These are phyloP conservation scores for Macropus fuliginosus DNA, from an alignment of 2,797 vertebrate genomes.

Conservation along the genomic window DNA sequence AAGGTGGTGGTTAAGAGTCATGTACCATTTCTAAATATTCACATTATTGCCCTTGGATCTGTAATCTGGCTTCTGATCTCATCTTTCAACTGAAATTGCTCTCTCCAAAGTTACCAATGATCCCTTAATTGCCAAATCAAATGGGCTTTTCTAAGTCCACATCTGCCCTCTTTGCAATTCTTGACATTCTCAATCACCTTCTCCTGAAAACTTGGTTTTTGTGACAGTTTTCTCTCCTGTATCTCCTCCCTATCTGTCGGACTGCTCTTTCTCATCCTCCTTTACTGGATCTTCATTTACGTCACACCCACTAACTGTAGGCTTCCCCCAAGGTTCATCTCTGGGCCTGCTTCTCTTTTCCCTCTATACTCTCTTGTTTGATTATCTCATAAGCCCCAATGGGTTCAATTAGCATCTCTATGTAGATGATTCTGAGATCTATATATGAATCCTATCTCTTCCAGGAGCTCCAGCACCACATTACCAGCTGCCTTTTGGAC, in stretches of 20 bases:
- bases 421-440: background rate
- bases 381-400: background rate
- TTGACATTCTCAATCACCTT: background rate
- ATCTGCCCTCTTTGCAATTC: background rate
- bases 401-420: background rate
- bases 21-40: background rate
- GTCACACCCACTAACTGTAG: background rate
- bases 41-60: background rate
- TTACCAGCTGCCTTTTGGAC: background rate
- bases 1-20: background rate
- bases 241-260: background rate
- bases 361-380: background rate
- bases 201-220: background rate
- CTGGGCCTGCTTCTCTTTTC: background rate
- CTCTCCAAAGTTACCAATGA: background rate
- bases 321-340: background rate
- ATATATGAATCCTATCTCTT: background rate
- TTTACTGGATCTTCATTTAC: background rate
- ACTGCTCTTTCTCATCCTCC: background rate
- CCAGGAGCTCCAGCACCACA: background rate
- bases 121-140: background rate
- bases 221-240: background rate
- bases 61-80: background rate
- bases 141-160: background rate
- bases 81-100: background rate